Evolutionary conservation across 2,797 vertebrate genomes (phyloP), one percentile per base, ranked within the genome.

Genomic region (Loriculus beryllinus): DNA sequence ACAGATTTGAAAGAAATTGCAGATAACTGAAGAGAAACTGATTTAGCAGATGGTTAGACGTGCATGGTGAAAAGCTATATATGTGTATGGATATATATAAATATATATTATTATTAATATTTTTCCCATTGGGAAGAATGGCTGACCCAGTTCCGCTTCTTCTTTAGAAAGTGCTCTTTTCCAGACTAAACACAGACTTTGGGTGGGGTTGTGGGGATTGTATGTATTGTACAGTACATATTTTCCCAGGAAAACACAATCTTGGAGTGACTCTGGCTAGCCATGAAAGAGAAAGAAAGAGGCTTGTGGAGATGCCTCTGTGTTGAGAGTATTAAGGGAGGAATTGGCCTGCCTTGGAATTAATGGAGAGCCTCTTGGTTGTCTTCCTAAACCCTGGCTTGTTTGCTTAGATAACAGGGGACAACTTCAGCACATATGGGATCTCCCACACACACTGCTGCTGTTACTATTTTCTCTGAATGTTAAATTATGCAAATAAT

Each of bases 161-260:
- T 91, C 88, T 96, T 92, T 91, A 92, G 68, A 86, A 94, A 91
- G 23, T 51, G 22, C 29, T 95, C 43, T 63, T 92, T 95, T 95
- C 94, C 94, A 97, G 96, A 97, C 95, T 95, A 96, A 97, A 96
- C 95, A 94, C 95, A 96, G 96, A 96, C 95, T 95, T 94, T 92
- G 95, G 96, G 96, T 94, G 96, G 93, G 91, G 94, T 93, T 86
- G 70, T 81, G 84, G 75, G 87, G 92, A 89, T 91, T 96, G 91
- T 80, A 82, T 95, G 89, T 90, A 75, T 96, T 94, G 93, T 90
- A 86, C 86, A 84, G 93, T 94, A 83, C 93, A 95, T 93, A 92
- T 94, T 96, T 96, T 96, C 96, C 94, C 94, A 96, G 88, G 95
- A 93, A 96, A 97, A 97, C 62, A 92, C 81, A 93, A 93, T 92